Evolutionary conservation across 2,113 vertebrate species (phyloP).

Genomic region (Mirza zaza): DNA sequence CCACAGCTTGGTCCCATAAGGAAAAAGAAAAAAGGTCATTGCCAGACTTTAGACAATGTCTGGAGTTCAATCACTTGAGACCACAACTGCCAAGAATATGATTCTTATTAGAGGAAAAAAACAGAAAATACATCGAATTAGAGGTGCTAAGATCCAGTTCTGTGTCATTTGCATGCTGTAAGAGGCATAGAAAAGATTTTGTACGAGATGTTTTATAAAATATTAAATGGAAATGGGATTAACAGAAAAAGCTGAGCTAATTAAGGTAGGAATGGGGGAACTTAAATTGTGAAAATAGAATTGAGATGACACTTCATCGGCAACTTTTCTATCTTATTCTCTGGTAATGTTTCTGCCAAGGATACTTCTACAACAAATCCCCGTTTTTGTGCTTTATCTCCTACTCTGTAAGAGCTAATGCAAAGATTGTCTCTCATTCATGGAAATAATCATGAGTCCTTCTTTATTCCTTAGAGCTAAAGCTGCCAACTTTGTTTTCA

Average conservation of each 20-base stretch:
- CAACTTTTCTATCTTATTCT: background rate
- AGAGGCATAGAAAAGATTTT: background rate
- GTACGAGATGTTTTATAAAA: background rate
- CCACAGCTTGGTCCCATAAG: background rate
- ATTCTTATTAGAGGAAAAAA: constrained; percentile 36
- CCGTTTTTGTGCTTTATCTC: background rate
- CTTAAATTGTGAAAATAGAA: background rate
- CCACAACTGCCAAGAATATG: background rate
- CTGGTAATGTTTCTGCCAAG: background rate
- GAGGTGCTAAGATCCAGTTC: background rate
- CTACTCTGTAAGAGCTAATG: background rate
- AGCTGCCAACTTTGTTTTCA: background rate
- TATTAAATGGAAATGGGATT: background rate
- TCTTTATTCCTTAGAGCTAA: background rate
- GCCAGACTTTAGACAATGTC: background rate
- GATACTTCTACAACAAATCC: background rate
- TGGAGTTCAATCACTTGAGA: background rate
- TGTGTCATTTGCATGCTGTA: background rate
- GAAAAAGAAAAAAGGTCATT: background rate
- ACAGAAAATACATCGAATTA: background rate
- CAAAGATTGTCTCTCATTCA: background rate
- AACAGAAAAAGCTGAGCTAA: background rate
- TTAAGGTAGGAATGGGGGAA: background rate
- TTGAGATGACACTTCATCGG: background rate
- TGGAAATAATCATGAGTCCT: background rate